A percentile compares a stretch with the other conserved stretches of the same genome.
phyloP scores from a whole-genome alignment of 2,888 invertebrate genomes.

The Anodontia alba region DNA sequence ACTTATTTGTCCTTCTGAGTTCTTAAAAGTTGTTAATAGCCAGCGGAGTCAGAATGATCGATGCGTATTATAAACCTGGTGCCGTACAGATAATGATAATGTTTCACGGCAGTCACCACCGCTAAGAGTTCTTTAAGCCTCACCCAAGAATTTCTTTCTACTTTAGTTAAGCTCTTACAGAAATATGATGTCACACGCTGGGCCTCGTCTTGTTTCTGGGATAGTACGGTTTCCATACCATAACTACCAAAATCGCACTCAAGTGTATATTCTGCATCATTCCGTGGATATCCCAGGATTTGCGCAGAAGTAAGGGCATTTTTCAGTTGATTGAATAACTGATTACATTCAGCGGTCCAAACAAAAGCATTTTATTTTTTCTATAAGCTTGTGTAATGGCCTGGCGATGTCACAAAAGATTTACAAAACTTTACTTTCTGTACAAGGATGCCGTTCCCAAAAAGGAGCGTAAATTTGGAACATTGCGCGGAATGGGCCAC shows the following conservation, averaged over 20 bases:
- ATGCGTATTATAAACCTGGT: neutral
- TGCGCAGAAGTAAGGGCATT: neutral
- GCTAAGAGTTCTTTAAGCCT: neutral
- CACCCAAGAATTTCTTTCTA: neutral
- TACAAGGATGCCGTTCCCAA: slow-evolving; percentile 6
- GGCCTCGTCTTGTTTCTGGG: slow-evolving; percentile 2
- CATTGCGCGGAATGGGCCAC: slow-evolving; percentile 14
- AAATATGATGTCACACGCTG: slow-evolving; percentile 9
- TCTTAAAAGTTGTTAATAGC: neutral
- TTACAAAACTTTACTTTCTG: neutral
- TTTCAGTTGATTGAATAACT: neutral
- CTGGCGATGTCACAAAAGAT: neutral
- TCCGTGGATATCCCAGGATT: neutral
- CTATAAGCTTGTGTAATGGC: neutral
- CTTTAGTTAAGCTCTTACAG: slow-evolving; percentile 16
- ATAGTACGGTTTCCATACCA: neutral
- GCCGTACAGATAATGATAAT: neutral
- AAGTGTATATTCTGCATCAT: neutral
- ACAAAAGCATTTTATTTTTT: slow-evolving; percentile 9
- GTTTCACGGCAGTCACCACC: neutral
- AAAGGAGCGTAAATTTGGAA: neutral
- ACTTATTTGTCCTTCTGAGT: slow-evolving; percentile 5
- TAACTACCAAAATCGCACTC: neutral
- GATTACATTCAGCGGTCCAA: neutral
- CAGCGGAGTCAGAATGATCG: neutral